phyloP scores from a whole-genome alignment of 2,113 vertebrate species.

The Ciconia maguari region DNA sequence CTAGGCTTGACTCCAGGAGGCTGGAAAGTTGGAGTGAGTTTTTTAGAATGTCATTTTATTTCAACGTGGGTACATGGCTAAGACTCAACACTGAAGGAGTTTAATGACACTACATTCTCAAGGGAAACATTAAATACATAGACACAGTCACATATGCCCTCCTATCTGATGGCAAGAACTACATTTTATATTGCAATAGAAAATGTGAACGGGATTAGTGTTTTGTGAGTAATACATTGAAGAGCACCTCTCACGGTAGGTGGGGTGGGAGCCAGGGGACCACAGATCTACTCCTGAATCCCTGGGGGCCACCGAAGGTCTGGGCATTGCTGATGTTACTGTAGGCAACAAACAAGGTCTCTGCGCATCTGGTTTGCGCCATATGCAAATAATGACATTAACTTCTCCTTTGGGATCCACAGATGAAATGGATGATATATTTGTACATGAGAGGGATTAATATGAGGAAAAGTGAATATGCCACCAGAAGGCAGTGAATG shows the following conservation, averaged over 20 bases:
- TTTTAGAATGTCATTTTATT: neutral
- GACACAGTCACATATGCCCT: neutral
- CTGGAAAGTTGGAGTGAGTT: slow-evolving; percentile 7
- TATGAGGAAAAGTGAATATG: neutral
- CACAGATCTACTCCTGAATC: neutral
- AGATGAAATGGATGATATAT: neutral
- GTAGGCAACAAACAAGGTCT: neutral
- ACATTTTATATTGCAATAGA: neutral
- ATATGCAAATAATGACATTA: neutral
- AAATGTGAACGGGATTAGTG: neutral
- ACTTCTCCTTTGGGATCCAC: neutral
- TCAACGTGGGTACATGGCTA: neutral
- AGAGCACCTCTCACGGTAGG: neutral
- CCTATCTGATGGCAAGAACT: neutral
- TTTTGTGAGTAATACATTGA: neutral
- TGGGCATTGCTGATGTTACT: fast-evolving
- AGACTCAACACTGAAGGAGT: neutral
- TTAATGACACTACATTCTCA: neutral
- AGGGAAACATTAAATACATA: neutral
- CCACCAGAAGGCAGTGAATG: slow-evolving; percentile 5
- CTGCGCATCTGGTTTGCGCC: neutral
- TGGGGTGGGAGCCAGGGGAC: neutral
- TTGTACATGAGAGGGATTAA: neutral
- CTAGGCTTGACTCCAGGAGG: neutral
- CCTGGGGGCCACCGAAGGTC: neutral